Evolutionary conservation across 2,888 invertebrate species (phyloP).

Genomic region (Allygus modestus): DNA sequence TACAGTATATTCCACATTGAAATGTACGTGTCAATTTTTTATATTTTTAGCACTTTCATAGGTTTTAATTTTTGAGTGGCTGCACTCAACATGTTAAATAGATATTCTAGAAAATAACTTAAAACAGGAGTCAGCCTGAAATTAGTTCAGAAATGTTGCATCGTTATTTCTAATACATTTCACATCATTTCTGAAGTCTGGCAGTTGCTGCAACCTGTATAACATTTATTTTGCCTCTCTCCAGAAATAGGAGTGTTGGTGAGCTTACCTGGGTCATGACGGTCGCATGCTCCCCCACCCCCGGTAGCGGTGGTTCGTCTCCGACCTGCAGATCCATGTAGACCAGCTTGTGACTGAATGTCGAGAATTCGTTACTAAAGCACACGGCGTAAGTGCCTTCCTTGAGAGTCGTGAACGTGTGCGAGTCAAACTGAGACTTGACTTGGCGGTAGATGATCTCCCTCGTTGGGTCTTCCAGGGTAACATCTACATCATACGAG

Average conservation of each 20-base stretch:
- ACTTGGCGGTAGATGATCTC: slow-evolving; percentile 94
- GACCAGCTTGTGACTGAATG: slow-evolving; percentile 98
- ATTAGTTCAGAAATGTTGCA: no score
- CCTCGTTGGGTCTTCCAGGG: slow-evolving; percentile 90
- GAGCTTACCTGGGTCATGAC: slow-evolving; percentile 91
- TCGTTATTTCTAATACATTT: no score
- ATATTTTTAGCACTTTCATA: no score
- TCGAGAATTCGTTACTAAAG: slow-evolving; percentile 99
- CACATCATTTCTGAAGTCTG: no score
- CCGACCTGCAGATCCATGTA: slow-evolving; percentile 99
- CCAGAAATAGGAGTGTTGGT: background rate
- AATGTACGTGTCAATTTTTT: no score
- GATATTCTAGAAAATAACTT: no score
- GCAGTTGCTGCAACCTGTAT: no score
- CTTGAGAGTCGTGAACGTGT: slow-evolving; percentile 87
- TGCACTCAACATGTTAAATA: no score
- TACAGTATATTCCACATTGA: no score
- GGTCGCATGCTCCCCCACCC: slow-evolving; percentile 91
- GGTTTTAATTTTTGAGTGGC: no score
- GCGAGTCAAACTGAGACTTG: slow-evolving; percentile 97
- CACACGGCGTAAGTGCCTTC: slow-evolving; percentile 91
- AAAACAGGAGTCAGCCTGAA: no score
- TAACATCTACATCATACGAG: slow-evolving; percentile 98
- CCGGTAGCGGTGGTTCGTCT: slow-evolving; percentile 90
- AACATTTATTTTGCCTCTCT: no score